These are phyloP conservation scores for Diloba caeruleocephala DNA, from an alignment of 2,888 invertebrate genomes.

Conservation along the genomic window DNA sequence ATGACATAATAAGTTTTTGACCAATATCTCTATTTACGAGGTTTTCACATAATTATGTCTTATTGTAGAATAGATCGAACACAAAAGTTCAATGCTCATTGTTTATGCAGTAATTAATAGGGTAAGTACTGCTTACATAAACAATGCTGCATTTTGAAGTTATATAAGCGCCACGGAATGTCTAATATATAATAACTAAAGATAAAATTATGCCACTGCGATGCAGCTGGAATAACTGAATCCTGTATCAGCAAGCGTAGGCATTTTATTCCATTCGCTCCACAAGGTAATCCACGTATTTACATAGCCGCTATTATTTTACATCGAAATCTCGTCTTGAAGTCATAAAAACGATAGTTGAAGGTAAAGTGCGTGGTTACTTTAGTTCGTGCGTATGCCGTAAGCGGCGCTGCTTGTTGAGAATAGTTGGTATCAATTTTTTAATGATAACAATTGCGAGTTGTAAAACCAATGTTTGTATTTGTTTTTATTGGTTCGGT, in stretches of 20 bases:
- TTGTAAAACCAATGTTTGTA: too few species aligned
- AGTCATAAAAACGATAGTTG: slow-evolving; percentile 11
- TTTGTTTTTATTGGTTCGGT: too few species aligned
- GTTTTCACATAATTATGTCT: too few species aligned
- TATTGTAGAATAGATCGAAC: too few species aligned
- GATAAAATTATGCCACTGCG: slow-evolving; percentile 18
- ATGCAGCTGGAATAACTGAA: slow-evolving; percentile 27
- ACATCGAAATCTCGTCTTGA: slow-evolving; percentile 16
- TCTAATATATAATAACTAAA: slow-evolving; percentile 24
- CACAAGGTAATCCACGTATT: slow-evolving; percentile 58
- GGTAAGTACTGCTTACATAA: slow-evolving; percentile 34
- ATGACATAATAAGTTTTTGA: too few species aligned
- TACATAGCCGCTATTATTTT: slow-evolving; percentile 39
- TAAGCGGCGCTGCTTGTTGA: slow-evolving; percentile 18
- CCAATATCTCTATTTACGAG: too few species aligned
- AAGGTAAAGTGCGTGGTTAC: slow-evolving; percentile 12
- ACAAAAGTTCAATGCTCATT: too few species aligned
- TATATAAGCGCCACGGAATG: slow-evolving; percentile 25
- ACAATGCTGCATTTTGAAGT: slow-evolving; percentile 20
- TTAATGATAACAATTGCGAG: too few species aligned
- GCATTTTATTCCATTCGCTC: slow-evolving; percentile 54
- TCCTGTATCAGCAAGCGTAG: slow-evolving; percentile 26
- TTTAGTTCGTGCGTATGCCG: slow-evolving; percentile 11
- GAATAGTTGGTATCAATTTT: background rate
- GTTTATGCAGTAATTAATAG: slow-evolving; percentile 14